These are phyloP conservation scores for Aviceda subcristata DNA, from an alignment of 2,113 vertebrate species.

Conservation along the genomic window DNA sequence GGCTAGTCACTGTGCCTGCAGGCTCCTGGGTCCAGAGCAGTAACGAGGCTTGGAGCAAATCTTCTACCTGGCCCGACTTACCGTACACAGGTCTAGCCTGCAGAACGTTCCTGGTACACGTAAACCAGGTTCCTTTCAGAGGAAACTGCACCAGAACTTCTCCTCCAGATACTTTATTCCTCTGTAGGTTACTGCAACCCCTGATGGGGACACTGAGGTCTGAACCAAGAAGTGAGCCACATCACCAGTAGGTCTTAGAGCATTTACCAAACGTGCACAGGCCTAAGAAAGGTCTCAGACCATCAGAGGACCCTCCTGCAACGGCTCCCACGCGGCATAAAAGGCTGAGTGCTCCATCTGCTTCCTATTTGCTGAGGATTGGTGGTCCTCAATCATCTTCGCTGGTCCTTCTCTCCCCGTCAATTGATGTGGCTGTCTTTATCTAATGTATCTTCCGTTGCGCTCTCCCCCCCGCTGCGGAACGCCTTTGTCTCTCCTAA, in stretches of 20 bases:
- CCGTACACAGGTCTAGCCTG: neutral
- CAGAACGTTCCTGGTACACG: neutral
- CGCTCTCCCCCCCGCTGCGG: neutral
- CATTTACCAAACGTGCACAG: neutral
- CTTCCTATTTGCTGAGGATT: neutral
- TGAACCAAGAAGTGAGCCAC: neutral
- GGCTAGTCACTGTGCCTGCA: neutral
- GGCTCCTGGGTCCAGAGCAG: neutral
- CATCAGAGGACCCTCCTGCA: neutral
- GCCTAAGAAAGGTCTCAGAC: neutral
- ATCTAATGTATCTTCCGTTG: neutral
- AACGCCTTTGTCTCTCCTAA: neutral
- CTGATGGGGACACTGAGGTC: neutral
- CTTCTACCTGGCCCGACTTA: neutral
- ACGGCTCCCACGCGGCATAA: neutral
- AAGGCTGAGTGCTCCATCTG: neutral
- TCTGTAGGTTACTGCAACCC: neutral
- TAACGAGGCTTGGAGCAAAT: neutral
- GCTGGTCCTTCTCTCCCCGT: neutral
- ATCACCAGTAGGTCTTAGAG: neutral
- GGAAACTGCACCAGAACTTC: neutral
- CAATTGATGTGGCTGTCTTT: neutral
- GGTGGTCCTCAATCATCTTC: neutral
- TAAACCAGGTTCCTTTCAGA: neutral
- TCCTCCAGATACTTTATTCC: neutral